phyloP scores from a whole-genome alignment of 2,113 vertebrate genomes.

The Neolamprologus kungweensis region DNA sequence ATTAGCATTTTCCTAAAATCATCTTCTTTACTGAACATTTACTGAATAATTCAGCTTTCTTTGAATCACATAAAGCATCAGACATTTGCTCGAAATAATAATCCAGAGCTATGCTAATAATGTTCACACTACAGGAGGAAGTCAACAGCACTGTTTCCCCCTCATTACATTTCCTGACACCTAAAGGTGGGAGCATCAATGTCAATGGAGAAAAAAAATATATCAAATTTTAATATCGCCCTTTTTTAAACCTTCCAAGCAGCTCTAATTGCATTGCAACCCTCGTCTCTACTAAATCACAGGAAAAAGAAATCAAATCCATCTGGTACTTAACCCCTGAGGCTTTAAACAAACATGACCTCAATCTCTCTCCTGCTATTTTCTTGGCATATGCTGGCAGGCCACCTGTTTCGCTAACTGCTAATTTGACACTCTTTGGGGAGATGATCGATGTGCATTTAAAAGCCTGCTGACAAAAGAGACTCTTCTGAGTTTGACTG shows the following conservation, averaged over 20 bases:
- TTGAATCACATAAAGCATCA: neutral
- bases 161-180: neutral
- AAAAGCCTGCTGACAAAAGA: slow-evolving; percentile 27
- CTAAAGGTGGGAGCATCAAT: neutral
- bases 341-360: slow-evolving; percentile 61
- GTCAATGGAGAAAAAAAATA: neutral
- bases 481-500: neutral
- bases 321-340: slow-evolving; percentile 39
- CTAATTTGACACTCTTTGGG: slow-evolving; percentile 56
- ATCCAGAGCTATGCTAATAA: neutral
- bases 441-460: slow-evolving; percentile 56
- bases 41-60: neutral
- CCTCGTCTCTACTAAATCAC: neutral
- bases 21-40: neutral
- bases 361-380: slow-evolving; percentile 46
- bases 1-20: neutral
- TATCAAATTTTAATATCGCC: neutral
- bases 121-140: neutral
- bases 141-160: neutral
- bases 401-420: slow-evolving; percentile 50
- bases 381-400: slow-evolving; percentile 41
- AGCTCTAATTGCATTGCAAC: slow-evolving; percentile 13
- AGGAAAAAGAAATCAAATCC: slow-evolving; percentile 19
- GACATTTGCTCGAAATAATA: neutral
- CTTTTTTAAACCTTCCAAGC: neutral